phyloP scores from a whole-genome alignment of 2,797 vertebrate genomes.

The Enteromius mattozi region DNA sequence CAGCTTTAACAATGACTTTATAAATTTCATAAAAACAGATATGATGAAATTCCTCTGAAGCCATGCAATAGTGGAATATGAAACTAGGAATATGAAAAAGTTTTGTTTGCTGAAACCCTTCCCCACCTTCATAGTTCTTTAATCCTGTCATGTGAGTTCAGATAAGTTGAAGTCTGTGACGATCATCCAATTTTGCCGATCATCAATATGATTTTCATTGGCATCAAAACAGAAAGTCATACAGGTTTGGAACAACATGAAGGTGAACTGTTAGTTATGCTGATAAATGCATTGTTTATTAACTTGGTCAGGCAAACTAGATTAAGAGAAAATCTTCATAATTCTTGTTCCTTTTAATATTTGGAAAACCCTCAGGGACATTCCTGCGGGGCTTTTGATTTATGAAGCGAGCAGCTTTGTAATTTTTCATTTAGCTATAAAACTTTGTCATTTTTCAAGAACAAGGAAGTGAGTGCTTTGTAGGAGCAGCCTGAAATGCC shows the following conservation, averaged over 20 bases:
- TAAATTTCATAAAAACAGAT: background rate
- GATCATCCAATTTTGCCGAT: background rate
- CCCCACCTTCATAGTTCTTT: background rate
- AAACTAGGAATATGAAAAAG: background rate
- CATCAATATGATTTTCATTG: background rate
- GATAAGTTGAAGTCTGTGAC: too few relatives aligned
- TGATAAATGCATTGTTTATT: background rate
- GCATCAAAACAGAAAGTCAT: background rate
- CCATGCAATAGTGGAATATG: background rate
- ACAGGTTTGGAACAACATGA: background rate
- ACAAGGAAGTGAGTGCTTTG: conserved; percentile 11
- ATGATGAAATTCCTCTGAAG: background rate
- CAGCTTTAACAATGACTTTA: background rate
- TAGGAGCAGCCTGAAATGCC: background rate
- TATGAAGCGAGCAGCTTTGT: background rate
- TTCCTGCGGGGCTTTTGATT: background rate
- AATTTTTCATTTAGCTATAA: background rate
- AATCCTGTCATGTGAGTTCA: background rate
- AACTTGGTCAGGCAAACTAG: background rate
- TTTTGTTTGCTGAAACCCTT: background rate
- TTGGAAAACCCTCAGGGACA: background rate
- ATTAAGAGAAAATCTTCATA: background rate
- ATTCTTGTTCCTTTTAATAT: background rate
- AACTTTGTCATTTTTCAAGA: background rate
- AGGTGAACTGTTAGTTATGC: background rate